phyloP scores from a whole-genome alignment of 1,140 invertebrate genomes.

The Drosophila burlai region DNA sequence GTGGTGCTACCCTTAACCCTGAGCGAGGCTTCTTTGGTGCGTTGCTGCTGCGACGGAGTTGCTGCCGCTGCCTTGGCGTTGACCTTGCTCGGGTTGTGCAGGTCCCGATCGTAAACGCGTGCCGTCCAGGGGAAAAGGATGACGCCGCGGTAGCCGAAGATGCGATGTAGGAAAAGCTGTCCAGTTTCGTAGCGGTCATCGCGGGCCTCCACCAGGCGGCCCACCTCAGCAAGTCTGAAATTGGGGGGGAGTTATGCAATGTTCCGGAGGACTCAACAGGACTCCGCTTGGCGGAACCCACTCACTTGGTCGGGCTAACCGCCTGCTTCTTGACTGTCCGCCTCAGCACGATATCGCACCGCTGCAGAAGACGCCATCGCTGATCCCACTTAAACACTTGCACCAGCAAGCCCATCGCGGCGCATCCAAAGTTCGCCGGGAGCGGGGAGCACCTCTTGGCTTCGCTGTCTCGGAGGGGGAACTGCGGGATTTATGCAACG shows the following conservation, averaged over 20 bases:
- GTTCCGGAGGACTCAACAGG: constrained; percentile 12
- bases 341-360: constrained; percentile 59
- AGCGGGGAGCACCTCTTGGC: constrained; percentile 35
- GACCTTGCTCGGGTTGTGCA: constrained; percentile 86
- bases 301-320: constrained; percentile 67
- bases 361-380: constrained; percentile 56
- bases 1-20: constrained; percentile 83
- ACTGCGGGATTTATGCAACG: constrained; percentile 64
- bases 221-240: constrained; percentile 87
- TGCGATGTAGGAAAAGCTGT: constrained; percentile 96
- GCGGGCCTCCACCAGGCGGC: constrained; percentile 91
- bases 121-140: constrained; percentile 98
- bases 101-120: constrained; percentile 96
- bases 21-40: constrained; percentile 66
- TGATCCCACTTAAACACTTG: constrained; percentile 71
- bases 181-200: constrained; percentile 97
- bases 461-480: constrained; percentile 27
- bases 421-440: constrained; percentile 42
- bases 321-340: constrained; percentile 68
- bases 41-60: constrained; percentile 60
- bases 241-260: constrained; percentile 24
- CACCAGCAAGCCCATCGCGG: constrained; percentile 61
- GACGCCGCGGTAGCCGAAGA: constrained; percentile 98
- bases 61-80: constrained; percentile 52
- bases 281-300: constrained; percentile 1